Percentiles rank a stretch among this genome's conserved stretches.
Evolutionary conservation across 2,797 vertebrate genomes (phyloP).

Genomic region (Falco columbarius): DNA sequence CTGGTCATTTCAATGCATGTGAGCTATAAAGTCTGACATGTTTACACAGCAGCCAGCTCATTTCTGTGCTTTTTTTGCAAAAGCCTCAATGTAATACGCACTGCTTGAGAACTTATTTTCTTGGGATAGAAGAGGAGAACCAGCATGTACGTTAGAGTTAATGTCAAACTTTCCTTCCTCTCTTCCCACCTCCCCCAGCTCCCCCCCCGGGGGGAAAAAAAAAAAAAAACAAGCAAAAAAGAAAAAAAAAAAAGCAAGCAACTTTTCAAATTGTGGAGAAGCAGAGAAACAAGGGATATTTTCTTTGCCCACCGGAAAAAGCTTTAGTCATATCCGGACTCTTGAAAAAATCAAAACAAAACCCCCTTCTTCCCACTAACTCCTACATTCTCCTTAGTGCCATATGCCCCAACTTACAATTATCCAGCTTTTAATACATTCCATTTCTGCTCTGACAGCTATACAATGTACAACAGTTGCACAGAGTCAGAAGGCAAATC

Average conservation of each 20-base stretch:
- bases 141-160: neutral
- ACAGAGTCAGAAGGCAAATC: neutral
- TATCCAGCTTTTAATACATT: conserved; percentile 25
- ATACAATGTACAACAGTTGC: conserved; percentile 5
- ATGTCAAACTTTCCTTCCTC: neutral
- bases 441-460: conserved; percentile 20
- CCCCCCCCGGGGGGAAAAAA: too few species aligned
- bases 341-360: conserved; percentile 51
- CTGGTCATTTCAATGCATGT: neutral
- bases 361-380: conserved; percentile 17
- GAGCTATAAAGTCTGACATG: conserved; percentile 6
- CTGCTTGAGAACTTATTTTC: neutral
- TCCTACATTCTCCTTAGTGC: neutral
- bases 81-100: neutral
- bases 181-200: too few species aligned
- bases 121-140: neutral
- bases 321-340: conserved; percentile 32
- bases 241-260: accelerated
- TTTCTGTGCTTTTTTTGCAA: neutral
- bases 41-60: neutral
- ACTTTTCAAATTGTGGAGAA: neutral
- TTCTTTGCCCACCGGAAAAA: conserved; percentile 21
- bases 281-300: neutral
- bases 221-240: neutral
- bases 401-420: conserved; percentile 28